Evolutionary conservation across 1,140 invertebrate species (phyloP), one percentile per base, ranked within the genome.

Genomic region (Ridgeia piscesae): DNA sequence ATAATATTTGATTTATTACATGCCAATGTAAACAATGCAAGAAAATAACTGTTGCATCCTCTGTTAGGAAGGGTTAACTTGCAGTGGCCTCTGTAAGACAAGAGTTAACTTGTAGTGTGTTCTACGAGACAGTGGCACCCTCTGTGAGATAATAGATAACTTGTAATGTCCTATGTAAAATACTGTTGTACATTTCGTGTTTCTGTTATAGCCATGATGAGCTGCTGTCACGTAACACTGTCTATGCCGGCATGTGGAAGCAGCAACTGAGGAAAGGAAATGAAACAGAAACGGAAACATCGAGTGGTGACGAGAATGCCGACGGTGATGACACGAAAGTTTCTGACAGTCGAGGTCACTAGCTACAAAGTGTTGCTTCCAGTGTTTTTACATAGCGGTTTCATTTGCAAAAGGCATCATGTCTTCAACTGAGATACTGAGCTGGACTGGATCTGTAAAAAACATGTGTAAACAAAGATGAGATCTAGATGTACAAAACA

Each of bases 231-330:
- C 95, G 96, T 34, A 97, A 96, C 93, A 98, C 97, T 9, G 95
- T 97, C 92, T 99, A 98, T 96, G 96, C 97, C 21, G 96, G 97
- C n/a, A 99, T 99, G 98, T 99, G 98, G 98, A 97, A 97, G 92
- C 97, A 98, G 93, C 98, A 99, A 94, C 95, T 98, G 0, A 97
- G 97, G 94, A 97, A 97, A 93, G 94, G 95, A 92, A 95, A 96
- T 42, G 94, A 95, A 88, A 94, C 91, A 34, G 88, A 93, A 77
- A 88, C 42, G 33, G 91, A 92, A 21, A 77, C 58, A 77, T 77
- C 58, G 11, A 77, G 58, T 21, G 58, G 58, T 31, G 58, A 77
- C 2, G 58, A 77, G 58, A 77, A 77, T 77, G 58, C 27, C 11
- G 58, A 77, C 27, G 58, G 42, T 42, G 42, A 42, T 42, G 42